Evolutionary conservation across 2,113 vertebrate species (phyloP), one percentile per base, ranked within the genome.

Genomic region (Nyctibius bracteatus): DNA sequence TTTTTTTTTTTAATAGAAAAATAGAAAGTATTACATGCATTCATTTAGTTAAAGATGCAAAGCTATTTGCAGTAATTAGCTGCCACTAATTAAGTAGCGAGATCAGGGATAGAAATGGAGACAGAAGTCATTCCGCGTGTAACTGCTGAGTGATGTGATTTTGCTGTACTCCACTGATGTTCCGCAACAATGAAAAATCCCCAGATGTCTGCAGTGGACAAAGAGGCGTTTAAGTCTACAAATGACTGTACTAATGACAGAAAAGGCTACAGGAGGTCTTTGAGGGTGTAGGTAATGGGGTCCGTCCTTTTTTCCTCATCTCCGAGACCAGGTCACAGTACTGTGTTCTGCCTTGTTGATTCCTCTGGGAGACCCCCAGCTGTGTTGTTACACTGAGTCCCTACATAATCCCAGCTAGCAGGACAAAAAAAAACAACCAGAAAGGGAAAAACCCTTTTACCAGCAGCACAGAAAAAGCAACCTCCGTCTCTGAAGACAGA

Each of bases 401-500:
- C 59, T 35, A 0, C 1, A 7, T 57, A 59, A 74, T 68, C 66
- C 73, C 86, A 80, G 31, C 21, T 30, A 47, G 18, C 51, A 72
- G 61, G 63, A n/a, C 70, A 78, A 55, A 74, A 43, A 82, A 57
- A 24, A 2, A 2, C 63, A 66, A 2, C 6, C 47, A 75, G 52
- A 23, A 65, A 30, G 31, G 44, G 72, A 28, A 71, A 78, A 87
- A 9, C 23, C 41, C 57, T 22, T 61, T 92, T 86, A 84, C 61
- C 61, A 92, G 39, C 59, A 94, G 27, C 68, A 67, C 33, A 79
- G 21, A 43, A 58, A 91, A 91, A 84, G 15, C 54, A 83, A 27
- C 85, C 61, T 65, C 3, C 0, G 58, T 41, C 88, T 97, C 85
- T 89, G 16, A 85, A 94, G 88, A 71, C 80, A 84, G 96, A 96